phyloP scores from a whole-genome alignment of 2,797 vertebrate species.

The Parauchenoglanis ngamensis region DNA sequence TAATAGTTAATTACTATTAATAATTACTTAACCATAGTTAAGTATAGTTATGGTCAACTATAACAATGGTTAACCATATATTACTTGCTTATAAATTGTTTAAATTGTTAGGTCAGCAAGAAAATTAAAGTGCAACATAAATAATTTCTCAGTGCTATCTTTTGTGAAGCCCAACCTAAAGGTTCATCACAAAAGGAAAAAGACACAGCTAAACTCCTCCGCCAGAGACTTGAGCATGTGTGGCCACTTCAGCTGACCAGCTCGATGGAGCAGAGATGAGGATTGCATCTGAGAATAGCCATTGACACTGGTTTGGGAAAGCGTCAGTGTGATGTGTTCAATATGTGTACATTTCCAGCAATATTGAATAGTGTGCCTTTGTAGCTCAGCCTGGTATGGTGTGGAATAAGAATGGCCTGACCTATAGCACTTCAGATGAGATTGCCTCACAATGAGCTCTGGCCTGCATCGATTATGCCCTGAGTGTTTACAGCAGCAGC shows the following conservation, averaged over 20 bases:
- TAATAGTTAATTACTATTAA: neutral
- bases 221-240: slow-evolving; percentile 51
- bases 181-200: slow-evolving; percentile 47
- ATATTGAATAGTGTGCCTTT: slow-evolving; percentile 63
- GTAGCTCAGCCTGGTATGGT: slow-evolving; percentile 56
- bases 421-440: slow-evolving; percentile 63
- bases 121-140: slow-evolving; percentile 8
- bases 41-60: too few relatives aligned
- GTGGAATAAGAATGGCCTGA: slow-evolving; percentile 66
- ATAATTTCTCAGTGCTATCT: slow-evolving; percentile 10
- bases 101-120: neutral
- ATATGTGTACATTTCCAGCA: slow-evolving; percentile 65
- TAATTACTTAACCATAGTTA: too few relatives aligned
- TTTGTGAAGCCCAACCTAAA: slow-evolving; percentile 20
- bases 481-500: slow-evolving; percentile 61
- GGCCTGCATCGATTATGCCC: slow-evolving; percentile 63
- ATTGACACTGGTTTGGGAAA: slow-evolving; percentile 58
- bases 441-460: slow-evolving; percentile 62
- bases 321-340: slow-evolving; percentile 57
- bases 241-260: slow-evolving; percentile 44
- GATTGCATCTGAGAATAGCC: slow-evolving; percentile 47
- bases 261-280: slow-evolving; percentile 33
- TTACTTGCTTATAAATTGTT: neutral
- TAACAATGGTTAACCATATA: too few relatives aligned
- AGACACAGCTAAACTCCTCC: slow-evolving; percentile 48